Base-by-base conservation (phyloP, 2,797 vertebrate genomes). In the Lacerta viridis region DNA sequence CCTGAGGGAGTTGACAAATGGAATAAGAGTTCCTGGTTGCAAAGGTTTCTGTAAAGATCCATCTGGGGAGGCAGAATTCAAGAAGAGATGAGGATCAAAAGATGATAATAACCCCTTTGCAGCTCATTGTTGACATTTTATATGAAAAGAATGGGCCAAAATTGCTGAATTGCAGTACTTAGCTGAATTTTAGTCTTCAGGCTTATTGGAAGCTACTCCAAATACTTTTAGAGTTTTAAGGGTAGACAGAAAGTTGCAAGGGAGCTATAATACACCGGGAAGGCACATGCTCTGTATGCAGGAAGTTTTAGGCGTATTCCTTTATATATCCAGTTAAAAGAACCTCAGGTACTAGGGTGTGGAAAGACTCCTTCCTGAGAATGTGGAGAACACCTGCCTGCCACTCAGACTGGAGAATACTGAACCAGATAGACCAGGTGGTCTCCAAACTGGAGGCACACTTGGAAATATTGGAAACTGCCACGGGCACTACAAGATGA, bases 31-130 rank as follows among this genome's bases (percentile, higher is more conserved):
- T 59, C 95, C 98, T 84, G 94, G 66, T 88, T 95, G 97, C 29
- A 93, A 68, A 0, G 95, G 95, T 93, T 97, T 95, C 95, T 97
- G 97, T 88, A 97, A 91, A 75, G 96, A 96, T 46, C 97, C 97
- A 43, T 95, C 97, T 97, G 92, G 36, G 84, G 91, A 94, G 81
- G 23, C 4, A 95, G 5, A 93, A 27, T 66, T 93, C 72, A 94
- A 78, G 15, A 61, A 23, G 2, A 13, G 27, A 59, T 80, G 0
- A 72, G 50, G 7, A 1, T 78, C 3, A 72, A 72, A 36, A 80
- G 50, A n/a, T 76, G 17, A 75, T 39, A 83, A 71, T 78, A 50
- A 81, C 3, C n/a, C 1, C 15, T 43, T 41, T 41, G 5, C 39
- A 39, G 23, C n/a, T 50, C 25, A 75, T 8, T n/a, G 29, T n/a